phyloP scores from a whole-genome alignment of 2,113 vertebrate species.

The Spea bombifrons region DNA sequence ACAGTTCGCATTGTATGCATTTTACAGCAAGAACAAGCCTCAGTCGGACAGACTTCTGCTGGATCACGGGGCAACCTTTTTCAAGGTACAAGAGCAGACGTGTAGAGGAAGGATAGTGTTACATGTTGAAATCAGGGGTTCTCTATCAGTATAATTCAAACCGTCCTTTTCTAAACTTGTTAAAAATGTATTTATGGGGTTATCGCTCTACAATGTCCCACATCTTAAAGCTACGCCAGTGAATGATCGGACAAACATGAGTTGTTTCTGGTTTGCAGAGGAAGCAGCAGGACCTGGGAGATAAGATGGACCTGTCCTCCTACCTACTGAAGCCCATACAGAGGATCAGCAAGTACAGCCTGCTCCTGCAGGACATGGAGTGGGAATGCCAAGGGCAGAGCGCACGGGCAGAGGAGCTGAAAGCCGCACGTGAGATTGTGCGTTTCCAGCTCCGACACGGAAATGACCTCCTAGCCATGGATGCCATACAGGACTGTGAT shows the following conservation, averaged over 20 bases:
- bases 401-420: slow-evolving; percentile 51
- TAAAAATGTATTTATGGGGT: not conserved
- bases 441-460: slow-evolving; percentile 60
- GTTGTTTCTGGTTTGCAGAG: slow-evolving; percentile 44
- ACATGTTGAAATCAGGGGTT: not conserved
- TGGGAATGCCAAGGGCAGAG: slow-evolving; percentile 48
- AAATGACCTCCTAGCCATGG: slow-evolving; percentile 61
- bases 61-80: slow-evolving; percentile 77
- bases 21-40: slow-evolving; percentile 88
- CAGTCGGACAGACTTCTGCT: slow-evolving; percentile 73
- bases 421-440: slow-evolving; percentile 50
- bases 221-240: too few species aligned
- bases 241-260: too few species aligned
- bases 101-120: not conserved
- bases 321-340: slow-evolving; percentile 62
- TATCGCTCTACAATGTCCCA: too few species aligned
- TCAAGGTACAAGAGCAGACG: slow-evolving; percentile 66
- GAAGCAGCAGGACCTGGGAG: slow-evolving; percentile 56
- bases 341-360: slow-evolving; percentile 58
- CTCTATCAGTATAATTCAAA: not conserved
- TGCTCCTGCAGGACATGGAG: slow-evolving; percentile 58
- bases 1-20: slow-evolving; percentile 80
- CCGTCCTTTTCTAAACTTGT: not conserved
- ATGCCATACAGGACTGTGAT: slow-evolving; percentile 57
- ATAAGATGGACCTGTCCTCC: slow-evolving; percentile 63